Evolutionary conservation across 2,888 invertebrate species (phyloP), one percentile per base, ranked within the genome.

Genomic region (Drosophila paracracens): DNA sequence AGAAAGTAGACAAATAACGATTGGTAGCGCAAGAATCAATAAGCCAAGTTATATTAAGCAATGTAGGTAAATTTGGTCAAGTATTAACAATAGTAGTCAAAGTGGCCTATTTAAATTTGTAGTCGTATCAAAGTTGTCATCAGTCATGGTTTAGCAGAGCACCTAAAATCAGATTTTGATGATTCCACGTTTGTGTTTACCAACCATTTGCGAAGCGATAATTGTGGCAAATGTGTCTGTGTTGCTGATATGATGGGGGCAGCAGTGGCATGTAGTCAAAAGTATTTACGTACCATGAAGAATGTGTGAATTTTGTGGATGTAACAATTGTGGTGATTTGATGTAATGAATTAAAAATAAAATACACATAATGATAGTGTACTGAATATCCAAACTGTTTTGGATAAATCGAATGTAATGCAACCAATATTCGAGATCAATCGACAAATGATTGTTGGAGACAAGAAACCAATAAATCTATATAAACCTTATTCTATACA

Each of bases 391-490:
- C 33, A 33, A 33, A 33, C 33, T 11, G 33, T 33, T 25, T 46
- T 16, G 35, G 56, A 57, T 29, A 50, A 13, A 21, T 70, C 18
- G 40, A 67, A 67, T 33, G 31, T 33, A 56, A 63, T 57, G 43
- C 8, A 62, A 57, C 40, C 43, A 63, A 68, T 67, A 33, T 43
- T 11, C 53, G 60, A 61, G 36, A 58, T 50, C 31, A 59, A 61
- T 62, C 25, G 73, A 64, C 25, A 63, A 74, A 61, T 48, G 33
- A 48, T 38, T 60, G 4, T 31, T 46, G 16, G 46, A 52, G 57
- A 48, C 21, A n/a, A 25, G 25, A 25, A 71, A 58, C 43, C 70
- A 38, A 65, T 35, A 52, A 25, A 35, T 31, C 43, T 31, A 43
- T n/a, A 53, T 38, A 29, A 38, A 46, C 16, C 27, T 1, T 25